phyloP scores from a whole-genome alignment of 2,113 vertebrate species.

The Actinemys pallida region DNA sequence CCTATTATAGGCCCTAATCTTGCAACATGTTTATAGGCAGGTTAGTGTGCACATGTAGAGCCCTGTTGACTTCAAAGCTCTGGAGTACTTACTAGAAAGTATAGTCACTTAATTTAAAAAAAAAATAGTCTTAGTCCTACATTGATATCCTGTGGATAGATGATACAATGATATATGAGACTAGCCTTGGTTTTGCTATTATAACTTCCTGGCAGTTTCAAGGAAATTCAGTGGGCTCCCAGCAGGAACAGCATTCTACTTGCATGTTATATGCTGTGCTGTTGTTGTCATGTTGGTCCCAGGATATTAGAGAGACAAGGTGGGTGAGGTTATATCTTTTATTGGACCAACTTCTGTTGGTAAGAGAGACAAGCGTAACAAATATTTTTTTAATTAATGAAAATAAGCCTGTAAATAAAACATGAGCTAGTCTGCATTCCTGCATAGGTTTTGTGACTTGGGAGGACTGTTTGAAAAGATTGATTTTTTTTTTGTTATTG shows the following conservation, averaged over 20 bases:
- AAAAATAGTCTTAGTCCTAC: rapidly evolving
- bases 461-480: neutral
- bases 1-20: neutral
- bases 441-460: neutral
- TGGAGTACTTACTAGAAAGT: neutral
- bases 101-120: neutral
- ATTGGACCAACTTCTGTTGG: neutral
- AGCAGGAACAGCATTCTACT: neutral
- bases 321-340: neutral
- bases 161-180: constrained; percentile 37
- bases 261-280: neutral
- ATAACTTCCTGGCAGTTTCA: neutral
- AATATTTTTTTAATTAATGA: neutral
- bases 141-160: neutral
- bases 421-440: neutral
- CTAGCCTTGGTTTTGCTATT: constrained; percentile 54
- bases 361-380: neutral
- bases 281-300: neutral
- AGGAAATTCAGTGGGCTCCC: neutral
- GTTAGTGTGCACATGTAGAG: rapidly evolving
- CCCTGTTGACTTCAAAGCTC: neutral
- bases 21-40: neutral
- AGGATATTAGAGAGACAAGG: neutral
- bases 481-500: neutral
- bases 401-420: neutral